Conservation (phyloP, 2,888 invertebrate species). For the Actias luna region DNA sequence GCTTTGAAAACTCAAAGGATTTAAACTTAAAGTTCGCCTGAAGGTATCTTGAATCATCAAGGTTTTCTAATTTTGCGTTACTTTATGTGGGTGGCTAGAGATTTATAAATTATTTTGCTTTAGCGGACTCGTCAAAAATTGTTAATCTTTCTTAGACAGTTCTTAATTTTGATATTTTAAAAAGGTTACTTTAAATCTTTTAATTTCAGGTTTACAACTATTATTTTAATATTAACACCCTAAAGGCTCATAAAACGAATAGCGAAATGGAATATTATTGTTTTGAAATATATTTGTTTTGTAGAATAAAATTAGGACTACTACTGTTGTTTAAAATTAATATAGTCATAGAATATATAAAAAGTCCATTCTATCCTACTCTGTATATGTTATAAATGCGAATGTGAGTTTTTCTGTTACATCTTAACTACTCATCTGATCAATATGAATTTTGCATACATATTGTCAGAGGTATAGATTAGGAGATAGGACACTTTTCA, state of each 20-base stretch:
- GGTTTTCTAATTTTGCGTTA: conserved; percentile 76
- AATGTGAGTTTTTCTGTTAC: no score
- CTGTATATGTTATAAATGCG: no score
- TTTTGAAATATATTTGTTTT: no score
- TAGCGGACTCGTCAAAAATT: conserved; percentile 65
- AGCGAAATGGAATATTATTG: neutral
- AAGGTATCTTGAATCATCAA: conserved; percentile 73
- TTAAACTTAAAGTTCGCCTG: conserved; percentile 63
- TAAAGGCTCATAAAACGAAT: neutral
- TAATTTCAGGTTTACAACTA: neutral
- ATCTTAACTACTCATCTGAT: no score
- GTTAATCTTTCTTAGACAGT: conserved; percentile 57
- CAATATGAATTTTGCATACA: no score
- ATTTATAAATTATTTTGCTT: conserved; percentile 72
- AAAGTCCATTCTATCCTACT: no score
- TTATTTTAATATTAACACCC: no score
- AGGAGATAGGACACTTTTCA: no score
- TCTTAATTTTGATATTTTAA: conserved; percentile 29
- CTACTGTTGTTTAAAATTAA: no score
- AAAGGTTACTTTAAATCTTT: conserved; percentile 9
- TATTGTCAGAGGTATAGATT: no score
- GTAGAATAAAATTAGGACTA: neutral
- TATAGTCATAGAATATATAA: no score
- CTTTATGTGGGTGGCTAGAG: conserved; percentile 55
- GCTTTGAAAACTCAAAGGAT: conserved; percentile 72